Evolutionary conservation across 2,888 invertebrate genomes (phyloP).

Genomic region (Ophion ventricosus): DNA sequence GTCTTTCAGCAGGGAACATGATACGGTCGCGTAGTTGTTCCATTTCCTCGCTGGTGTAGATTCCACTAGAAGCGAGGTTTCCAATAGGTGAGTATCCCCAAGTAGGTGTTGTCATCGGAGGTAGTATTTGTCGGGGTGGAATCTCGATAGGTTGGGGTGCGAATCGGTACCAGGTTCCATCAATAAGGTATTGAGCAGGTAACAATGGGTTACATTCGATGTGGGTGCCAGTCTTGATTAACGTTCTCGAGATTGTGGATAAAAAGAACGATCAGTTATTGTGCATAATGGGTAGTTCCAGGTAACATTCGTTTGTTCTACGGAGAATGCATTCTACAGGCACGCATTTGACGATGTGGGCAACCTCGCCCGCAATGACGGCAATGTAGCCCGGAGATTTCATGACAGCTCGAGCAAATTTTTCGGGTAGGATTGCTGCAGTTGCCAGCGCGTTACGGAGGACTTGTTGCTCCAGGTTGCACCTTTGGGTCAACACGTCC

Average conservation of each 20-base stretch:
- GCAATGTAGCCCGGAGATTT: slow-evolving; percentile 70
- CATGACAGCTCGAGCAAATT: slow-evolving; percentile 69
- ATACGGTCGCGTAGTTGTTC: slow-evolving; percentile 50
- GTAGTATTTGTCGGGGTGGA: background rate
- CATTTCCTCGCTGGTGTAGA: background rate
- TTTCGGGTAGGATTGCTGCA: slow-evolving; percentile 67
- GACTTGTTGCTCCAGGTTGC: slow-evolving; percentile 20
- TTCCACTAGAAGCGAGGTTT: slow-evolving; percentile 19
- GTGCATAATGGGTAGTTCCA: slow-evolving; percentile 68
- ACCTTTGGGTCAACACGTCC: slow-evolving; percentile 15
- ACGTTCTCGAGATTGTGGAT: slow-evolving; percentile 26
- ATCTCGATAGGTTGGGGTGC: background rate
- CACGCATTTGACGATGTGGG: slow-evolving; percentile 31
- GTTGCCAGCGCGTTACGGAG: slow-evolving; percentile 2
- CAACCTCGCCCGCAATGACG: slow-evolving; percentile 71
- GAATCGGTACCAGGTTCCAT: slow-evolving; percentile 24
- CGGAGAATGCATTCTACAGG: slow-evolving; percentile 65
- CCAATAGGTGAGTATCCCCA: background rate
- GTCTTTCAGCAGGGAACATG: slow-evolving; percentile 56
- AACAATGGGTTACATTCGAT: no score
- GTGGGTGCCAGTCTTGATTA: no score
- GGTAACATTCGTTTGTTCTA: slow-evolving; percentile 63
- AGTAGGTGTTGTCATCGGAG: background rate
- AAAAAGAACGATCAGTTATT: slow-evolving; percentile 35
- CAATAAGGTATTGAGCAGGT: slow-evolving; percentile 35